Evolutionary conservation across 2,888 invertebrate genomes (phyloP).

Genomic region (Drosophila kanekoi): DNA sequence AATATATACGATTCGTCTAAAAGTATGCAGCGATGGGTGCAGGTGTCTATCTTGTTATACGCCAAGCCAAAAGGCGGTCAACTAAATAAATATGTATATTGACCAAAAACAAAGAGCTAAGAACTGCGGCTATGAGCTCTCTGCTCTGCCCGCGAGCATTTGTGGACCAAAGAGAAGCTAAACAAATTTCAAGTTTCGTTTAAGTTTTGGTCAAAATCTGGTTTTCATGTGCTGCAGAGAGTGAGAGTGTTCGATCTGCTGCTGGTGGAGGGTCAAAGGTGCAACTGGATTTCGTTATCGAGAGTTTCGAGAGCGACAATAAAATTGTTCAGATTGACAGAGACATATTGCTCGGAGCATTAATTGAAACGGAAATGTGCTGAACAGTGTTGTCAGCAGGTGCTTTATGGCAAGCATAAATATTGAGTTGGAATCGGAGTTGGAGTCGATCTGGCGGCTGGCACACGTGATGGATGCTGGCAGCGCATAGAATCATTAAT

Average conservation of each 20-base stretch:
- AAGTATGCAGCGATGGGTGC: conserved; percentile 15
- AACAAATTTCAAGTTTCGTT: background rate
- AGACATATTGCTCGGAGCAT: conserved; percentile 55
- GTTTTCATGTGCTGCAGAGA: conserved; percentile 11
- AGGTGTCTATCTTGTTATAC: too few relatives aligned
- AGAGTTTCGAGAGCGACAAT: conserved; percentile 17
- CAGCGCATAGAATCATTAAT: conserved; percentile 65
- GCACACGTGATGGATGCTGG: conserved; percentile 53
- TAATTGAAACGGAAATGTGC: conserved; percentile 66
- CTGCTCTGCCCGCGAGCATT: background rate
- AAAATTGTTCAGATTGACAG: conserved; percentile 54
- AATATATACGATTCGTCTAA: background rate
- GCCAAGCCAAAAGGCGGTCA: background rate
- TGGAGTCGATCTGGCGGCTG: conserved; percentile 19
- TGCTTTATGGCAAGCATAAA: conserved; percentile 17
- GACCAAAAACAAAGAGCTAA: conserved; percentile 2
- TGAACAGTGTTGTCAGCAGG: conserved; percentile 39
- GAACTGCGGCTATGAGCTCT: background rate
- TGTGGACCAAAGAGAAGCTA: background rate
- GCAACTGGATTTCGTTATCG: conserved; percentile 17
- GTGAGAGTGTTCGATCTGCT: conserved; percentile 13
- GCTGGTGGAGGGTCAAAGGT: conserved; percentile 28
- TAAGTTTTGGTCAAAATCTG: background rate
- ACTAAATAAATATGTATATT: background rate
- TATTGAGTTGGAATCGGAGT: conserved; percentile 9